Base-by-base conservation (phyloP, 2,797 vertebrate species). In the Betta splendens region DNA sequence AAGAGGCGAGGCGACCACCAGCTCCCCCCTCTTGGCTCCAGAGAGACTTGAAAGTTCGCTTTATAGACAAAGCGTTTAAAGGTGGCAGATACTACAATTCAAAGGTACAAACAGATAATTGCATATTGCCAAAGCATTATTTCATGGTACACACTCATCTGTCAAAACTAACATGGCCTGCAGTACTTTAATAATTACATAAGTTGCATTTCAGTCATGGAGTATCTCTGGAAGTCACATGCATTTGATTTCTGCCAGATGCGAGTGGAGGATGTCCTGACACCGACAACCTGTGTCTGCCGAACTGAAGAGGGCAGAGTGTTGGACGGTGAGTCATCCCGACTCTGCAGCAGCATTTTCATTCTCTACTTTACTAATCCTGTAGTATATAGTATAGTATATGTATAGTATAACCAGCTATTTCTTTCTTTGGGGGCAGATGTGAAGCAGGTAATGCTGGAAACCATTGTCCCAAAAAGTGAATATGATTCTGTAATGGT, bases 21-120 rank as follows among this genome's bases (percentile, higher is more conserved):
- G 71, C 84, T 11, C 66, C 76, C 3, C 87, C 79, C 9, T 87
- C 92, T 54, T 98, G 95, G 95, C 85, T 98, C 52, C 94, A 93
- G 79, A 90, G 93, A 51, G 95, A 98, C 80, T 80, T 97, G 48
- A 93, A 90, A 25, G 95, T 97, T 46, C 93, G 95, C 12, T 96
- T 96, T 44, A 92, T 97, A 64, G 93, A 98, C 87, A 94, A 90
- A 82, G 26, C 85, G 29, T 92, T 95, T 74, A 94, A 95, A 81
- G 93, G 91, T 1, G 95, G 95, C 15, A 89, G 78, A 29, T 96
- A 95, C 86, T 98, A 97, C 89, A 97, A 97, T 81, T 93, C 92
- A n/a, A 98, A 97, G 94, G 95, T 97, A 88, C 7, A 0, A n/a
- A 35, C 3, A 44, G 4, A 25, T 16, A n/a, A 38, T 12, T 13